Base-by-base conservation (phyloP, 2,797 vertebrate genomes). In the Aulostomus chinensis region DNA sequence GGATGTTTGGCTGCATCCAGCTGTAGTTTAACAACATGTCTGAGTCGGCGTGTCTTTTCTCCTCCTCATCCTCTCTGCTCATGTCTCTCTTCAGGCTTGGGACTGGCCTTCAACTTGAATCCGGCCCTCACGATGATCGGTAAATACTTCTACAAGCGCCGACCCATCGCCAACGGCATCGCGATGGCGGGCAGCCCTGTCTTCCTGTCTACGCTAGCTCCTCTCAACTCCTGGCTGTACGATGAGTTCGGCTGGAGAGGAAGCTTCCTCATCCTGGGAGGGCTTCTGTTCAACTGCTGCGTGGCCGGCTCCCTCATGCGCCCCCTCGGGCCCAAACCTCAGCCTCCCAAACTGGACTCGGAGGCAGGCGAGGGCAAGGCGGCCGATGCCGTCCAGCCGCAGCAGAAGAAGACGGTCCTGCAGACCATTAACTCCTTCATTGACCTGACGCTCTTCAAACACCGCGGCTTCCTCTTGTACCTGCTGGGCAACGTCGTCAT, bases 71-170 rank as follows among this genome's bases (percentile, higher is more conserved):
- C n/a, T n/a, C n/a, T n/a, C n/a, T n/a, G n/a, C n/a, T n/a, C n/a
- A n/a, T n/a, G n/a, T n/a, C n/a, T n/a, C n/a, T 25, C 20, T 59
- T 8, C 39, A 99, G 97, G 97, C 52, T 82, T 99, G 59, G 97
- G 97, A 3, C 89, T 99, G 20, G 93, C 97, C 0, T 97, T 99
- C 79, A 99, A 99, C 83, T 83, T 99, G 78, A 98, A 99, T 58
- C 97, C 97, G 0, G 95, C 97, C 12, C 89, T 99, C 70, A 99
- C 97, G 0, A 99, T 99, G 96, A 99, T 99, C 0, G 96, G 96
- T 21, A 98, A 95, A 72, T 99, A 99, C 73, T 99, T 99, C 86
- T 99, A 87, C 83, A 93, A 94, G 58, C 92, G 64, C 0, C 92
- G 96, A 4, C 96, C 97, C 0, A 84, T 98, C 58, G 97, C 97